Evolutionary conservation across 2,888 invertebrate species (phyloP), one percentile per base, ranked within the genome.

Genomic region (Caenorhabditis sp.): DNA sequence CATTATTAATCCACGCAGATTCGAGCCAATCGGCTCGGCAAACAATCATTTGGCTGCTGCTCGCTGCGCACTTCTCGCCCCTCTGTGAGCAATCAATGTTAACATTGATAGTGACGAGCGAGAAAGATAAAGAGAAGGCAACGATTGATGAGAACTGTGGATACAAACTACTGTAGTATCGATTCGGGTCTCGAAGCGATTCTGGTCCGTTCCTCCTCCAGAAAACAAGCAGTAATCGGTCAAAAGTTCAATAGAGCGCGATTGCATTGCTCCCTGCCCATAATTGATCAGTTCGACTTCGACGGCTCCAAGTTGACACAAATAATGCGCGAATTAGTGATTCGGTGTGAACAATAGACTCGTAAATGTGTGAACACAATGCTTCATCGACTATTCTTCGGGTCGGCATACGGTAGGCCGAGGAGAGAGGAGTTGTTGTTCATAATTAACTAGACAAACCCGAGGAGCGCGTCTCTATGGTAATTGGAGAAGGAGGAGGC

Each of bases 11-110:
- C 79, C 56, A n/a, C 28, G 32, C 40, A 51, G 62, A 68, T 65
- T 64, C 53, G 70, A 78, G 40, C 71, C 79, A 80, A 80, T 80
- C 79, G 65, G 60, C 79, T 71, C 47, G 72, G 79, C 67, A 80
- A 80, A 80, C 79, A 80, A n/a, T 60, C 24, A 28, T 20, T 4
- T 11, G 13, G 24, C 60, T 61, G 44, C 56, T 47, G 55, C 37
- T 53, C 61, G 40, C 32, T 18, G 40, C 47, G 32, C 37, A 24
- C 58, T 47, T 15, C 13, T 67, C 22, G 24, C 47, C 37, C 62
- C 24, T 9, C 24, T 40, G 11, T 15, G 15, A 6, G 13, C 58
- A 18, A 26, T 11, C 60, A 40, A 37, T 58, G 28, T 9, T 20
- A 37, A 47, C 24, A 55, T n/a, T 47, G 47, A 47, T 18, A 11